Percentiles rank a stretch among this genome's conserved stretches.
phyloP scores from a whole-genome alignment of 2,113 vertebrate species.

The Phocoena sinus region DNA sequence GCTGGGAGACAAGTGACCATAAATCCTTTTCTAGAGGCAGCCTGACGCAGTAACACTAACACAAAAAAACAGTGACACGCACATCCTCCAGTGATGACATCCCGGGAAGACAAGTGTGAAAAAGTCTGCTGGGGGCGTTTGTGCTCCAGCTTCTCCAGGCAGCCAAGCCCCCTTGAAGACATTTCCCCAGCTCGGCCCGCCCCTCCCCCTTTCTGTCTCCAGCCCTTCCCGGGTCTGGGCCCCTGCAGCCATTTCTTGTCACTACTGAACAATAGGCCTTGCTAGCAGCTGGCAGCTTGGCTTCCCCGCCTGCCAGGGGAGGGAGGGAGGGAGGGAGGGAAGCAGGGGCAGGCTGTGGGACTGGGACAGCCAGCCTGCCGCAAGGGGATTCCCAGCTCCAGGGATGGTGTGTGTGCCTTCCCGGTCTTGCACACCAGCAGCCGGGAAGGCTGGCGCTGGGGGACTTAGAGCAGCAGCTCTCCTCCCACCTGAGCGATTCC shows the following conservation, averaged over 20 bases:
- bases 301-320: background rate
- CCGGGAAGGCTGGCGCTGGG: background rate
- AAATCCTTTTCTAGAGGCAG: background rate
- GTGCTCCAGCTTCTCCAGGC: background rate
- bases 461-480: background rate
- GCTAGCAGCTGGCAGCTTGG: constrained; percentile 69
- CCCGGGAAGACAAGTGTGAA: background rate
- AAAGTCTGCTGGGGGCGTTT: background rate
- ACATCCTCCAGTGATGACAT: accelerated
- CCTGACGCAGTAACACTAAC: background rate
- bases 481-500: background rate
- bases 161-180: background rate
- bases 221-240: background rate
- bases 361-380: background rate
- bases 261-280: constrained; percentile 62
- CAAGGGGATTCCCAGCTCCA: background rate
- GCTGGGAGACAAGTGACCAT: background rate
- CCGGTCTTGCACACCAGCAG: background rate
- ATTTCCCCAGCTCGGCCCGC: background rate
- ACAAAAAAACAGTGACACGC: background rate
- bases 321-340: background rate
- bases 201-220: background rate
- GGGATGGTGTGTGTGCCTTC: background rate
- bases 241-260: constrained; percentile 65
- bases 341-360: background rate